Percentiles rank a stretch among this genome's conserved stretches.
Conservation (phyloP, 2,113 vertebrate genomes). For the Carollia perspicillata region DNA sequence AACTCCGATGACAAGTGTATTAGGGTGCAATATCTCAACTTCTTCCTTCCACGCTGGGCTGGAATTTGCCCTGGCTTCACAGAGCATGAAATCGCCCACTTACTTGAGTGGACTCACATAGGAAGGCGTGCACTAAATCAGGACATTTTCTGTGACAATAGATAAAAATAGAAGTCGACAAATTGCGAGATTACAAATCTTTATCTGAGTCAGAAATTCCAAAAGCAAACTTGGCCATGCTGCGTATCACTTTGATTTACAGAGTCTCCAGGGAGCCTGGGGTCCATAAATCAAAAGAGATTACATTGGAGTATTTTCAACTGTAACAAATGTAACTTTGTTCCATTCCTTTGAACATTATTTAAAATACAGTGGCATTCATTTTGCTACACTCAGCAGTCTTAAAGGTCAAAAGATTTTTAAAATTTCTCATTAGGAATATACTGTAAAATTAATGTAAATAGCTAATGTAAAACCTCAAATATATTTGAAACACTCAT, state of each 20-base stretch:
- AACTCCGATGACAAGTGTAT: background rate
- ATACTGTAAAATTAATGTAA: conserved; percentile 20
- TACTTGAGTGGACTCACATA: background rate
- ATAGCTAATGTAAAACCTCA: conserved; percentile 6
- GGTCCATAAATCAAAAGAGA: conserved; percentile 49
- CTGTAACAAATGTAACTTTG: conserved; percentile 60
- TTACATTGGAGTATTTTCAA: conserved; percentile 59
- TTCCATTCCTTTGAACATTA: conserved; percentile 43
- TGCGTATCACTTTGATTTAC: conserved; percentile 55
- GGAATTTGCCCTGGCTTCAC: background rate
- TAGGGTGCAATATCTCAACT: background rate
- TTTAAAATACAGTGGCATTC: conserved; percentile 44
- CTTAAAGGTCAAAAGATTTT: conserved; percentile 49
- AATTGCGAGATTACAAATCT: conserved; percentile 15
- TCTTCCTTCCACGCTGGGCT: background rate
- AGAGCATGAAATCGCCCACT: background rate
- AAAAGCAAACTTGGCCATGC: conserved; percentile 25
- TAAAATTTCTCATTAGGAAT: conserved; percentile 26
- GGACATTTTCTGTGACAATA: background rate
- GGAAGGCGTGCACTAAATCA: background rate
- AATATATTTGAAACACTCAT: background rate
- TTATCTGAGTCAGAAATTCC: conserved; percentile 29
- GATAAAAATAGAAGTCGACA: conserved; percentile 35
- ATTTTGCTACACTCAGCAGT: conserved; percentile 32
- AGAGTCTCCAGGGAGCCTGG: conserved; percentile 28